A percentile compares a stretch with the other conserved stretches of the same genome.
Evolutionary conservation across 1,140 invertebrate genomes (phyloP).

Genomic region (Aphis gossypii): DNA sequence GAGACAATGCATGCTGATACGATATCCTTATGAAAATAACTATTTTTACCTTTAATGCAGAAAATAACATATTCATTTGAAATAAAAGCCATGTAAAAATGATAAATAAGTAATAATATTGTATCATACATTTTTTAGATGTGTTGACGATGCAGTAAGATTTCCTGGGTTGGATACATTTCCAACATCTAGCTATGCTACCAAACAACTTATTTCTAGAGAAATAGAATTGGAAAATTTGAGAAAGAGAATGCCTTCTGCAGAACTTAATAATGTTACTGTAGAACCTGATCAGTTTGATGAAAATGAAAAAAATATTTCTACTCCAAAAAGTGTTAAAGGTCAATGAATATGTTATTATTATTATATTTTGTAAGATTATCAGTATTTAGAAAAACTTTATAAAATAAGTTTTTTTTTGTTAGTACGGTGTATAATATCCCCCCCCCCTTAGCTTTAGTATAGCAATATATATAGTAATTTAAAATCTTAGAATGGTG

Average conservation of each 20-base stretch:
- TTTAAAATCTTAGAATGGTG: too few relatives aligned
- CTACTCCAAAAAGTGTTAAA: conserved; percentile 64
- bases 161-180: conserved; percentile 64
- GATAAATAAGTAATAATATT: not conserved
- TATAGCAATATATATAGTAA: too few relatives aligned
- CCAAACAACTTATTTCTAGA: conserved; percentile 77
- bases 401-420: not conserved
- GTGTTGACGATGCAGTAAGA: conserved; percentile 65
- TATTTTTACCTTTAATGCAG: too few relatives aligned
- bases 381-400: not conserved
- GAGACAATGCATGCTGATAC: too few relatives aligned
- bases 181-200: conserved; percentile 60
- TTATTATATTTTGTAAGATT: not conserved
- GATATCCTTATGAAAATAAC: too few relatives aligned
- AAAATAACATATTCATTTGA: not conserved
- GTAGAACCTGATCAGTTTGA: conserved; percentile 60
- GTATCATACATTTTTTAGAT: conserved; percentile 62
- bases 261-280: not conserved
- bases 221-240: conserved; percentile 80
- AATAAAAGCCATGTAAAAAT: not conserved
- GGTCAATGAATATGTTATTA: conserved; percentile 42
- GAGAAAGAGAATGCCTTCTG: conserved; percentile 64
- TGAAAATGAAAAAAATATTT: conserved; percentile 59
- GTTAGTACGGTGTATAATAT: not conserved
- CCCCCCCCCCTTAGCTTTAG: too few relatives aligned